Evolutionary conservation across 2,797 vertebrate species (phyloP), one percentile per base, ranked within the genome.

Genomic region (Pampus argenteus): DNA sequence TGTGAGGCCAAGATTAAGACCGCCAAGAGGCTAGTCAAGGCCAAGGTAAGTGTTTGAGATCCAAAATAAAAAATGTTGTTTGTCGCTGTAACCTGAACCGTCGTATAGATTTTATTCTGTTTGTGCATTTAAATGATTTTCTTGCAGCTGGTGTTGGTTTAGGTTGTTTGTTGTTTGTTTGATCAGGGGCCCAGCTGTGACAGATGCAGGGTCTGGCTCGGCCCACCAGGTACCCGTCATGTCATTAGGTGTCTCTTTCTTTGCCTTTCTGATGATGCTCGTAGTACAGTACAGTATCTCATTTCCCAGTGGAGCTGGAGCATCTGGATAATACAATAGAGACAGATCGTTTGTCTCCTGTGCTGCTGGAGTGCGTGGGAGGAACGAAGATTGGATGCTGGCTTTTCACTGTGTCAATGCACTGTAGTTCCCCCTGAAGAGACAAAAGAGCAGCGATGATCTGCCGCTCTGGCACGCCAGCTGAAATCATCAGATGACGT

Each of bases 1-100:
- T 96, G 95, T 38, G 95, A 96, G 86, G 95, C 95, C 80, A 96
- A 95, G 89, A 95, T 96, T 69, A 95, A 96, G 91, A 95, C 90
- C 10, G 94, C 93, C 75, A 95, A 95, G 89, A 92, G 93, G 73
- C 93, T 95, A 66, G 95, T 96, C 64, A 96, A 95, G 88, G 95
- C 94, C 52, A 96, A 95, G 94, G 95, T 96, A 91, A 92, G 52
- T 56, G 67, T 56, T 68, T 50, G 13, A 36, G 51, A 73, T 61
- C 50, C 18, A 64, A 42, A 64, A 76, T 85, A 42, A 76, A 76
- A 72, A 76, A 67, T 78, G 0, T 28, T 66, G 68, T 18, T 42
- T 76, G 49, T 66, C 52, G 79, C 57, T 74, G 66, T n/a, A n/a
- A n/a, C n/a, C n/a, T n/a, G n/a, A n/a, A n/a, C n/a, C n/a, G n/a